Evolutionary conservation across 2,888 invertebrate genomes (phyloP).

Genomic region (Dione vanillae): DNA sequence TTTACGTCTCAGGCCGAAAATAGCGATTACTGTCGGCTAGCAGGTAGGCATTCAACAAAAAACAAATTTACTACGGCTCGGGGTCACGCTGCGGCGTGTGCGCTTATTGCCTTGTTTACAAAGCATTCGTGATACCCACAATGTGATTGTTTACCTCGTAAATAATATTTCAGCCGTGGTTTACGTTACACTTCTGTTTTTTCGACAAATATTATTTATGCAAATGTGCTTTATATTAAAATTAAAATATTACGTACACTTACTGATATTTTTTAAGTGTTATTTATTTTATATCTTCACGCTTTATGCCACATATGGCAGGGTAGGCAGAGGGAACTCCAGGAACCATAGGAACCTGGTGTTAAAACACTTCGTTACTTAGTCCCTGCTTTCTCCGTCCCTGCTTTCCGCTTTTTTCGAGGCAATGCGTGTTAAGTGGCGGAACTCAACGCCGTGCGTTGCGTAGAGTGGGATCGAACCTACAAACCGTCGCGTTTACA

Average conservation of each 20-base stretch:
- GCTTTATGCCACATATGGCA: no score
- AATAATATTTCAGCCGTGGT: conserved; percentile 56
- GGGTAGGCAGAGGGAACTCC: no score
- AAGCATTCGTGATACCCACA: conserved; percentile 61
- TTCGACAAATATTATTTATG: conserved; percentile 45
- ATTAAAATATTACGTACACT: conserved; percentile 7
- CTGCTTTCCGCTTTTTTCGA: no score
- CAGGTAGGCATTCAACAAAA: conserved; percentile 46
- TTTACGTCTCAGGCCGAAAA: conserved; percentile 17
- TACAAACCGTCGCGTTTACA: no score
- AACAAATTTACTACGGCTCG: conserved; percentile 49
- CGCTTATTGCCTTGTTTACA: conserved; percentile 64
- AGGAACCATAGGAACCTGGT: no score
- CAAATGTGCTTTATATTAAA: conserved; percentile 23
- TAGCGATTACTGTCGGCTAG: conserved; percentile 37
- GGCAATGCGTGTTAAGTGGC: no score
- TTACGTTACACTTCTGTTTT: conserved; percentile 39
- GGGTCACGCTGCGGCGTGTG: conserved; percentile 51
- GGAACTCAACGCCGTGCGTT: no score
- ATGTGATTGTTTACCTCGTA: conserved; percentile 64
- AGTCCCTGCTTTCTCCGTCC: no score
- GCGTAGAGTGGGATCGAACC: no score
- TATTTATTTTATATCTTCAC: no score
- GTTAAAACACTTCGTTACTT: no score
- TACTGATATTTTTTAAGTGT: no score